Evolutionary conservation across 92 coral and sea anemone species (phyloP).

Genomic region (Epizoanthus ramosus): DNA sequence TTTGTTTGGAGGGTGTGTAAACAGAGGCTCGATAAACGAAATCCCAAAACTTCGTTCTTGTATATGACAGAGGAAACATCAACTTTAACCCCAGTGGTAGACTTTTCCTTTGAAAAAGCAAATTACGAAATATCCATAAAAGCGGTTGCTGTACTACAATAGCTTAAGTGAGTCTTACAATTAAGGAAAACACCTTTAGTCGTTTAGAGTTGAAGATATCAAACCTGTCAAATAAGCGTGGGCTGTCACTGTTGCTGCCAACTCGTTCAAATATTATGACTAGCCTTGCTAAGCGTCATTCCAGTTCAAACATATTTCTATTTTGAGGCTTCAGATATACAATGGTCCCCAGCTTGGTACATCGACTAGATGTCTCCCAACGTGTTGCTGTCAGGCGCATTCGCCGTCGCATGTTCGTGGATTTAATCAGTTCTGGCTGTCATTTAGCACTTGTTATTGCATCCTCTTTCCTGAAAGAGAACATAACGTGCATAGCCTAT

Average conservation of each 20-base stretch:
- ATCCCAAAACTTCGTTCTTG: not conserved
- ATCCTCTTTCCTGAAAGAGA: slow-evolving; percentile 26
- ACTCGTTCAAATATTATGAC: slow-evolving; percentile 31
- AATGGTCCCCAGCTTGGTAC: slow-evolving; percentile 23
- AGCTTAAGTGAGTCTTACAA: slow-evolving; percentile 15
- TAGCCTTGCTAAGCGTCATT: slow-evolving; percentile 21
- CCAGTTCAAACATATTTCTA: slow-evolving; percentile 31
- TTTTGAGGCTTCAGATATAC: slow-evolving; percentile 33
- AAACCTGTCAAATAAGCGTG: slow-evolving; percentile 36
- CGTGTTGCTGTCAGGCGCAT: not conserved
- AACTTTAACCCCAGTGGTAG: not conserved
- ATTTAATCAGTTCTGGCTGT: slow-evolving; percentile 25
- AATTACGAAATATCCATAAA: not conserved
- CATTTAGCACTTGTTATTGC: slow-evolving; percentile 22
- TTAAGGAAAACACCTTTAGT: not conserved
- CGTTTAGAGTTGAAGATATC: not conserved
- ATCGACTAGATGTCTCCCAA: slow-evolving; percentile 14
- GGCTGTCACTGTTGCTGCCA: slow-evolving; percentile 11
- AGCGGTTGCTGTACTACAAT: not conserved
- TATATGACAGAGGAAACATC: not conserved
- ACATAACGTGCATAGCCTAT: slow-evolving; percentile 46
- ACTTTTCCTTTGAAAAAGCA: not conserved
- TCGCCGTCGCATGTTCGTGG: not conserved
- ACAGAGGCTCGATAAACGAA: not conserved
- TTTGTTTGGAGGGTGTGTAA: slow-evolving; percentile 29